Evolutionary conservation across 2,797 vertebrate species (phyloP), one percentile per base, ranked within the genome.

Genomic region (Platyrinchus mystaceus): DNA sequence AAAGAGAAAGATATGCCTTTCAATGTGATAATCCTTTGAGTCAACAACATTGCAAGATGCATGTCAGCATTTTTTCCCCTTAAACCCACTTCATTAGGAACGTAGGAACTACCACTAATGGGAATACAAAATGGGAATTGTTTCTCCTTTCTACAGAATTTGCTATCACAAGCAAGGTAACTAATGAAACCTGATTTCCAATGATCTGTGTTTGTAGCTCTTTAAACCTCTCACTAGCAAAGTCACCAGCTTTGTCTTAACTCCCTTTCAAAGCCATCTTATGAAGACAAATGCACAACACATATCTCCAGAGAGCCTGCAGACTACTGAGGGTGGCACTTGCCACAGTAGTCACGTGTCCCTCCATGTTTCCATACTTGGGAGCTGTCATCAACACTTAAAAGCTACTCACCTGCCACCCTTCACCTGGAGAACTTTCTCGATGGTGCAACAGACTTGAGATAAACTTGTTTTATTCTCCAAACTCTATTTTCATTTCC

Each of bases 281-380:
- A 44, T 1, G 12, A 71, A 69, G 52, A 59, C 5, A 63, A 79
- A 73, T 2, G 20, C 30, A 47, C 32, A 69, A 32, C 4, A 12
- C 1, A 1, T 2, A 17, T 8, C 13, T 78, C 41, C 41, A 60
- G 36, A 70, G 56, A 63, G n/a, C 21, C 68, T 58, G 53, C 11
- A 82, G 67, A 19, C 49, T 37, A 19, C 15, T 62, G 60, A 20
- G 34, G 53, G 50, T 2, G 10, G 58, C 14, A 50, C 28, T 22
- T 47, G 26, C 34, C 47, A 50, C 5, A 30, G 82, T 24, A 62
- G 14, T 62, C 34, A 4, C 1, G 5, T 5, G 41, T 6, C n/a
- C 26, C 21, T 87, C 32, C 50, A 47, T 7, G 7, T 2, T 27
- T 28, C 1, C 1, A 20, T 1, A 46, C 24, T 0, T 60, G 37